Conservation (phyloP, 2,797 vertebrate species). For the Parauchenoglanis ngamensis region DNA sequence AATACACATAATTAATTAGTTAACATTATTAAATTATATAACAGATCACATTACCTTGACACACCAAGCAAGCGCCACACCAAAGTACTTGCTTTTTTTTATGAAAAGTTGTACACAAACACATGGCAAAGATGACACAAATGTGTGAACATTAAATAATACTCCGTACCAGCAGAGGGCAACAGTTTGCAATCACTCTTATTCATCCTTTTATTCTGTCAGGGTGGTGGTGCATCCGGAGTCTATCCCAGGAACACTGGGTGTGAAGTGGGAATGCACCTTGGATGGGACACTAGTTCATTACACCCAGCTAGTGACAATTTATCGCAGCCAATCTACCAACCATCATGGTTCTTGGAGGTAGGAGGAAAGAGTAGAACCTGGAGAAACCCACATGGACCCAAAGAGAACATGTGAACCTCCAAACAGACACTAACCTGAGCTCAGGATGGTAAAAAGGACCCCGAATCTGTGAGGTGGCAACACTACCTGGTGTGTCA, state of each 20-base stretch:
- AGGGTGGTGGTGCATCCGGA: background rate
- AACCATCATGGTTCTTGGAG: background rate
- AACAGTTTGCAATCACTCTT: background rate
- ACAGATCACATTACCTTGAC: background rate
- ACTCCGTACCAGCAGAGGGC: conserved; percentile 29
- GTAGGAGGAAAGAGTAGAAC: background rate
- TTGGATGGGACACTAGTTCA: background rate
- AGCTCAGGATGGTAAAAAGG: background rate
- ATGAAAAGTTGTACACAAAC: background rate
- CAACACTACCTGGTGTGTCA: background rate
- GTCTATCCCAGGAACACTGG: background rate
- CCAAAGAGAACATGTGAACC: background rate
- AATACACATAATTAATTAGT: background rate
- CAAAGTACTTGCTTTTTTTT: background rate
- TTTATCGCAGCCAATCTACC: background rate
- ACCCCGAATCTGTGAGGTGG: background rate
- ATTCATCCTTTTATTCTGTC: background rate
- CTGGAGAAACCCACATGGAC: background rate
- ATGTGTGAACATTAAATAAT: background rate
- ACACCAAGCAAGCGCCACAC: background rate
- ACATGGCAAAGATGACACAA: background rate
- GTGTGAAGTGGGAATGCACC: background rate
- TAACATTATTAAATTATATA: background rate
- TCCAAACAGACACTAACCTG: background rate
- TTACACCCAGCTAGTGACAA: background rate